Base-by-base conservation (phyloP, 2,797 vertebrate genomes). In the Enteromius unitaeniatus region DNA sequence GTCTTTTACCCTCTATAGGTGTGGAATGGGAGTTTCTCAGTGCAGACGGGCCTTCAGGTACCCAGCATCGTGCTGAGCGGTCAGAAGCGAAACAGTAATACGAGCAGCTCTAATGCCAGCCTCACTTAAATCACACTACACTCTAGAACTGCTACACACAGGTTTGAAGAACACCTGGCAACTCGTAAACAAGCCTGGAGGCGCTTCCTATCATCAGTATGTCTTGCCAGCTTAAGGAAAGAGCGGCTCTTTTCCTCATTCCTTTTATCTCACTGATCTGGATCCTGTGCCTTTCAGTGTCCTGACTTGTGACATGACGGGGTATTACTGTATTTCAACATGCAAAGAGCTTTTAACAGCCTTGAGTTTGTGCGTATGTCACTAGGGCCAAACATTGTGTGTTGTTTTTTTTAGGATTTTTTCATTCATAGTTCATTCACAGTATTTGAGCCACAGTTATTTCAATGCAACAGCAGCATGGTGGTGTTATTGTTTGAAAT, bases 81-180 rank as follows among this genome's bases (percentile, higher is more conserved):
- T 2, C 97, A 98, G 95, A 97, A 97, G 88, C 95, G 95, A 79
- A 97, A 96, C 93, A 99, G 97, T 42, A 94, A 95, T 0, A 97
- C 97, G 79, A 98, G 97, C 94, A 98, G 97, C 92, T 98, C 97
- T 87, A 98, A 96, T 19, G 93, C 97, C 93, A 99, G 97, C 92
- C 94, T 98, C 88, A 95, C 95, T 87, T 99, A 97, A 92, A 87
- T 60, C 42, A 82, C 68, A 40, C 31, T 23, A 68, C 51, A 83
- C 87, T 21, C 70, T 90, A 81, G 83, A 82, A 77, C 84, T 85
- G 80, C 40, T 64, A 85, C 79, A 68, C 37, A 40, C 76, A 58
- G 72, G 85, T 69, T 83, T 67, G 78, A 58, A 10, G 67, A 84
- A 49, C 75, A 77, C 47, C 28, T 82, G 81, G 78, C 67, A 85